Evolutionary conservation across 1,140 invertebrate genomes (phyloP), one percentile per base, ranked within the genome.

Genomic region (Drosophila sulfurigaster): DNA sequence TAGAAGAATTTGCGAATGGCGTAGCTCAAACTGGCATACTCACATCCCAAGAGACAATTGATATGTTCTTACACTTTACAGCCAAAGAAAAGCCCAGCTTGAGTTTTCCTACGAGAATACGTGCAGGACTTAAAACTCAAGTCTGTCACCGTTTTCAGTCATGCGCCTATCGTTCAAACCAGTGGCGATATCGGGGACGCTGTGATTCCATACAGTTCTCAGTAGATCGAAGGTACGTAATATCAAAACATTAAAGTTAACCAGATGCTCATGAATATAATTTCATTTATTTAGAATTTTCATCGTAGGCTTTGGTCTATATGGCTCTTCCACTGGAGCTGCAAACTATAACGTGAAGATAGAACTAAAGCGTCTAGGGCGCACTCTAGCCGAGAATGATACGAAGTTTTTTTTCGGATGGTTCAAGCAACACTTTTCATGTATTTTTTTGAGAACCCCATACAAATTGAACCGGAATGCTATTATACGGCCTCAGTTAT

Each of bases 111-210:
- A 96, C 95, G 15, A 97, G 97, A 92, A 93, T 96, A 3, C 94
- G 98, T 81, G 94, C 96, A 66, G 98, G 98, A 68, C 93, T 99
- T 5, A 97, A 97, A 93, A 96, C 98, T 74, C 97, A 98, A 94
- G 96, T 98, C 10, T 98, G 98, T 88, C 98, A 98, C 92, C 94
- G 98, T 92, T 99, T 99, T 92, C 97, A 98, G 92, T 99, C 98
- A 1, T 98, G 97, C 89, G 98, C 98, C 3, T 99, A 99, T 92
- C 95, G 98, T 78, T 98, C 97, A 86, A 99, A 99, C 92, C 98
- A 99, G 86, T 98, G 98, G 97, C 94, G 97, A 38, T 98, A 98
- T 91, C 94, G 98, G 83, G 97, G 97, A 10, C 94, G 97, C 49
- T 98, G 97, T 90, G 98, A 98, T 87, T 97, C 96, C 35, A 98